Evolutionary conservation across 1,140 invertebrate genomes (phyloP), one percentile per base, ranked within the genome.

Genomic region (Lepidotrigona ventralis): DNA sequence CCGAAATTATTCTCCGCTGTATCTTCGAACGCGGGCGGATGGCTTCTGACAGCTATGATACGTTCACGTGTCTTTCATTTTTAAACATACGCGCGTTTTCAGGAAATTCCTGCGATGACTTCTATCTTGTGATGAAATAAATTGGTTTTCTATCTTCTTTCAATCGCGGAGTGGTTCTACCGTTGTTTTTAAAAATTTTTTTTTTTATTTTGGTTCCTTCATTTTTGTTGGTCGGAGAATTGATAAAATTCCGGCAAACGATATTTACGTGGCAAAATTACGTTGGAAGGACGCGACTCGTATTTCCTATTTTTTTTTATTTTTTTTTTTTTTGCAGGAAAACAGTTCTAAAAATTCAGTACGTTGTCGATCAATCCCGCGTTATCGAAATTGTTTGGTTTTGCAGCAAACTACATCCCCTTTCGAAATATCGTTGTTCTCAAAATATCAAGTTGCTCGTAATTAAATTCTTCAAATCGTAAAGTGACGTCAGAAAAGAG

Each of bases 1-100:
- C 56, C 68, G 21, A 82, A 82, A 84, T 82, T 86, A 81, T 82
- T 86, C 86, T 68, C 70, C 72, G 83, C 39, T 58, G 58, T 54
- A n/a, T 81, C 53, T 79, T 84, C 19, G n/a, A 39, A 54, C 29
- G 46, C 58, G 63, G 29, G 58, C 60, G 51, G 51, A 85, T 5
- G 2, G 46, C 74, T 60, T 17, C 71, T 8, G 66, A 58, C 29
- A 26, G n/a, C n/a, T 46, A 8, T 6, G 39, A 60, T 23, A n/a
- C 63, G 56, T 51, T 63, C 19, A 3, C 11, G 6, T 39, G 21
- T 46, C 33, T 12, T 64, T n/a, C 9, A 39, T 68, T 68, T 58
- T 66, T 29, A 19, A 64, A 21, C 23, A 19, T 17, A n/a, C 21
- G 39, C 56, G 17, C 3, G 39, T 46, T 81, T 74, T 54, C 53